Percentiles rank a stretch among this genome's conserved stretches.
phyloP scores from a whole-genome alignment of 2,113 vertebrate species.

The Genyomyrus donnyi region DNA sequence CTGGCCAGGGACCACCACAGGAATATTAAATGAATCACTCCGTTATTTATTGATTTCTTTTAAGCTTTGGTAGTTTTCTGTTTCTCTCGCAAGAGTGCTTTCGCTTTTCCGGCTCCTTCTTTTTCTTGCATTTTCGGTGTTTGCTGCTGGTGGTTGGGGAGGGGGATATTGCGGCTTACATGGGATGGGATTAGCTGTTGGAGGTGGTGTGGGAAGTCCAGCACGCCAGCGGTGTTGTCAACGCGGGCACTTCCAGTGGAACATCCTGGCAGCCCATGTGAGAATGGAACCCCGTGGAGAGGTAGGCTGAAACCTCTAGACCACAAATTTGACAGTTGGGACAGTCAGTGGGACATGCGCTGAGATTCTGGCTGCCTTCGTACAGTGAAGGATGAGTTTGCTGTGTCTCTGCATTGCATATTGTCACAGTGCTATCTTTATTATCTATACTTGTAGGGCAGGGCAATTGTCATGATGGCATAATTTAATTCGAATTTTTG shows the following conservation, averaged over 20 bases:
- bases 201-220: background rate
- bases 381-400: background rate
- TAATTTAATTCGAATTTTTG: background rate
- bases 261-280: background rate
- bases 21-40: background rate
- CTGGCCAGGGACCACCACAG: background rate
- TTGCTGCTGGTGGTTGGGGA: background rate
- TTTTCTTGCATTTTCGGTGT: background rate
- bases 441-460: background rate
- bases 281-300: background rate
- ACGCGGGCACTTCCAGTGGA: background rate
- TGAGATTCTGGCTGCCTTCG: background rate
- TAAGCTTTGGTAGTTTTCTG: background rate
- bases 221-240: background rate
- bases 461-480: background rate
- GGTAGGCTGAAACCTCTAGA: background rate
- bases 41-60: background rate
- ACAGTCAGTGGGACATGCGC: background rate
- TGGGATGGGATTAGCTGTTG: background rate
- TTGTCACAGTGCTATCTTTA: background rate
- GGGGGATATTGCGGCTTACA: background rate
- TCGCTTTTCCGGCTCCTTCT: background rate
- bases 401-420: background rate
- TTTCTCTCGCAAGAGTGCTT: background rate
- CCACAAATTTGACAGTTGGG: background rate